Evolutionary conservation across 2,113 vertebrate genomes (phyloP).

Genomic region (Oreocharis arfaki): DNA sequence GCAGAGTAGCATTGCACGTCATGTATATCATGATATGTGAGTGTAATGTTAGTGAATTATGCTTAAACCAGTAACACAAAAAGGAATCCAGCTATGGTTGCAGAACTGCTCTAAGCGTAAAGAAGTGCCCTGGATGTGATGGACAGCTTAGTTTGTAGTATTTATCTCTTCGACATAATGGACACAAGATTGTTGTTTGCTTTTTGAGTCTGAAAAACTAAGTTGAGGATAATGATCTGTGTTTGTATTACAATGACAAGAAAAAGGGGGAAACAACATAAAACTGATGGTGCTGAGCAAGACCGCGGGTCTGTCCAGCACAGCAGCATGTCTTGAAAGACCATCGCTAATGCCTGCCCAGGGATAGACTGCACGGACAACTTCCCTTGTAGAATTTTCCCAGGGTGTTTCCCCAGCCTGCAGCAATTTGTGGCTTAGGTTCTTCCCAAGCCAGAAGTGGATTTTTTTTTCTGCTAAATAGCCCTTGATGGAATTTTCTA

Average conservation of each 20-base stretch:
- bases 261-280: neutral
- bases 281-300: neutral
- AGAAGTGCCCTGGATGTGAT: constrained; percentile 7
- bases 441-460: neutral
- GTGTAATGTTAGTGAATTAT: constrained; percentile 28
- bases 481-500: constrained; percentile 2
- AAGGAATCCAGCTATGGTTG: neutral
- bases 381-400: neutral
- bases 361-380: neutral
- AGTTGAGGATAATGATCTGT: neutral
- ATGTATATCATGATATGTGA: constrained; percentile 54
- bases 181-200: neutral
- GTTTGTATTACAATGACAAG: neutral
- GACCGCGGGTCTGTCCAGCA: neutral
- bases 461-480: neutral
- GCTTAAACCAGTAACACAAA: neutral
- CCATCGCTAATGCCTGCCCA: neutral
- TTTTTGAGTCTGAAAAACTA: constrained; percentile 6
- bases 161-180: constrained; percentile 31
- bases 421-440: neutral
- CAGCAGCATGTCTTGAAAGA: neutral
- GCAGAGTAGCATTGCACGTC: constrained; percentile 65
- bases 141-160: constrained; percentile 32
- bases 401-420: neutral
- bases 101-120: neutral